Base-by-base conservation (phyloP, 2,888 invertebrate genomes). In the Tanypteryx hageni region DNA sequence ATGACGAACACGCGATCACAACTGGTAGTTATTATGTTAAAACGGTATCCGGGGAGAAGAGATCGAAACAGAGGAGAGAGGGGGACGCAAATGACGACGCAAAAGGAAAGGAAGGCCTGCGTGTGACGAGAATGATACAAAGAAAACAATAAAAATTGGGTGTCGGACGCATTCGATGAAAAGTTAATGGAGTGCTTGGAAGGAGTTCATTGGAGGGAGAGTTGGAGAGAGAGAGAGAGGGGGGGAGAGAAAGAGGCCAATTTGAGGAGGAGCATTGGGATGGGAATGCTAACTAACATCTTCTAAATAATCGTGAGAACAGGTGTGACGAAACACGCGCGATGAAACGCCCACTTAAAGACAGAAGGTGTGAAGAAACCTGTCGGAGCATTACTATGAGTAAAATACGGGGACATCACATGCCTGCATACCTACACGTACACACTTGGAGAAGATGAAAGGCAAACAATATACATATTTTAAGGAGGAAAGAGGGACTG, bases 341-440 rank as follows among this genome's bases (percentile, higher is more conserved):
- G 22, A 0, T 0, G 11, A 76, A 27, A 4, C 13, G 27, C 76
- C 22, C 76, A 22, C 76, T 27, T 27, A 13, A 27, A 11, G 76
- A 76, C 76, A 22, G 27, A 76, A 76, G 76, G 76, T 76, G 68
- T 13, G 68, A 68, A 68, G 68, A 18, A 68, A 68, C 68, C 68
- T 18, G 22, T 22, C 27, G 22, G 22, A 76, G 13, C 68, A n/a
- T n/a, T 68, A 68, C 7, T 68, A 68, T 68, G 68, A 76, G 9
- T 10, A 76, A 27, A 27, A 27, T 76, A 22, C 44, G 1, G 44
- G 5, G 44, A 44, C 44, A 44, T 5, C 44, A 44, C 5, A 44
- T 44, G 44, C 44, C 44, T 44, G 44, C 44, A 44, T 44, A 44
- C 44, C n/a, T n/a, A 44, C 44, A 44, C 44, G 5, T 5, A 44